These are phyloP conservation scores for Drosophila affinis DNA, from an alignment of 2,888 invertebrate genomes.

Conservation along the genomic window DNA sequence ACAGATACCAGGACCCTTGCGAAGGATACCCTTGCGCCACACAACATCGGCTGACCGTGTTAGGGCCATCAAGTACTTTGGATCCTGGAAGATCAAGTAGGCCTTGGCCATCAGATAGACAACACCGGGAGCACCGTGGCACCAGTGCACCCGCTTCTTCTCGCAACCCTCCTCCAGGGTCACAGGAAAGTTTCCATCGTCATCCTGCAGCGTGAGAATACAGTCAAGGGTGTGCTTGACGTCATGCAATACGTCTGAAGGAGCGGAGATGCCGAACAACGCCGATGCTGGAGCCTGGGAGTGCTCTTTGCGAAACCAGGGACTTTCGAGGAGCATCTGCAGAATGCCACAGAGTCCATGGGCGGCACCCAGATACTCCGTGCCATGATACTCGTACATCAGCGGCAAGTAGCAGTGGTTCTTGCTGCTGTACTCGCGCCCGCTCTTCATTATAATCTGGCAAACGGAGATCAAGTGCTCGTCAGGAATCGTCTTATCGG, in stretches of 20 bases:
- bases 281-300: constrained; percentile 26
- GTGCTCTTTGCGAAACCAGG: constrained; percentile 81
- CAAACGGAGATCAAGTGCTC: constrained; percentile 88
- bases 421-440: constrained; percentile 87
- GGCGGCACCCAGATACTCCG: constrained; percentile 86
- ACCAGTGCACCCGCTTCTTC: constrained; percentile 94
- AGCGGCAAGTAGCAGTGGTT: constrained; percentile 87
- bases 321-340: constrained; percentile 87
- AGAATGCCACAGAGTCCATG: constrained; percentile 88
- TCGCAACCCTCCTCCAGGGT: constrained; percentile 87
- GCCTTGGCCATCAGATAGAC: constrained; percentile 92
- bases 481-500: constrained; percentile 75
- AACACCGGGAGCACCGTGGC: constrained; percentile 94
- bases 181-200: constrained; percentile 90
- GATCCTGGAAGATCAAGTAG: constrained; percentile 89
- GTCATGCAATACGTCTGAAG: constrained; percentile 83
- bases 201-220: constrained; percentile 86
- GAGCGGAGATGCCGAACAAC: constrained; percentile 24
- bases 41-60: constrained; percentile 89
- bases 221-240: constrained; percentile 88
- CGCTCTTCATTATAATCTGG: constrained; percentile 88
- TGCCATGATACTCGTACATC: constrained; percentile 88
- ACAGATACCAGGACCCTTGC: constrained; percentile 95
- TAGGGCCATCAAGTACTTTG: constrained; percentile 89
- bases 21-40: constrained; percentile 92